Evolutionary conservation across 64 coral and sea anemone genomes (phyloP), one percentile per base, ranked within the genome.

Genomic region (Montipora foliosa): DNA sequence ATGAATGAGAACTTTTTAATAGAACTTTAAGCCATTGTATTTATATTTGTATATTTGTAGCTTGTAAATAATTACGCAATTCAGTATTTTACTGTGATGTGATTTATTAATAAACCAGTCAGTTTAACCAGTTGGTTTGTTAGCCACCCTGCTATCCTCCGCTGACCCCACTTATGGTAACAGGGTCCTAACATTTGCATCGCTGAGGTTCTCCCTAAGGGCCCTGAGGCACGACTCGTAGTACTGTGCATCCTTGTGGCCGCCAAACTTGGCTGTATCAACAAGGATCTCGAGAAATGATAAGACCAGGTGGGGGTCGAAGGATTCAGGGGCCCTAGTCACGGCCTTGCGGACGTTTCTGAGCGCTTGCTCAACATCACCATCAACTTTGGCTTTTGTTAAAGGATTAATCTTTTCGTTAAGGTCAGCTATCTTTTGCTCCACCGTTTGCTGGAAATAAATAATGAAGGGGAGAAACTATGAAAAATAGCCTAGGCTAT

Each of bases 71-170:
- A 37, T 37, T 37, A 37, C 29, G 29, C 29, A 37, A 37, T 37
- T 37, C 29, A 37, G 29, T 37, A 37, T 37, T 37, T 37, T 37
- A 37, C 29, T 37, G 29, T 1, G 29, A 37, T 37, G 29, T 37
- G 29, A 37, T 37, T 37, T 37, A 37, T 1, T 37, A 37, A 37
- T 37, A 37, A 37, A 37, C 1, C 29, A 37, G 29, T 37, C 29
- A 37, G 25, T 25, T 25, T 25, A 25, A 25, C 25, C 25, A 25
- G 25, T 25, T 25, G 25, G 25, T 25, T 25, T 25, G 25, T 25
- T 46, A 20, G 76, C 76, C 76, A 78, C 76, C 48, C 25, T 78
- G 48, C 76, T 46, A 78, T 78, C 76, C 76, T 78, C 76, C 9
- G 29, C 48, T 46, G 76, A 78, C n/a, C 76, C 76, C 48, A 78